Evolutionary conservation across 1,140 invertebrate species (phyloP), one percentile per base, ranked within the genome.

Genomic region (Drosophila lowei): DNA sequence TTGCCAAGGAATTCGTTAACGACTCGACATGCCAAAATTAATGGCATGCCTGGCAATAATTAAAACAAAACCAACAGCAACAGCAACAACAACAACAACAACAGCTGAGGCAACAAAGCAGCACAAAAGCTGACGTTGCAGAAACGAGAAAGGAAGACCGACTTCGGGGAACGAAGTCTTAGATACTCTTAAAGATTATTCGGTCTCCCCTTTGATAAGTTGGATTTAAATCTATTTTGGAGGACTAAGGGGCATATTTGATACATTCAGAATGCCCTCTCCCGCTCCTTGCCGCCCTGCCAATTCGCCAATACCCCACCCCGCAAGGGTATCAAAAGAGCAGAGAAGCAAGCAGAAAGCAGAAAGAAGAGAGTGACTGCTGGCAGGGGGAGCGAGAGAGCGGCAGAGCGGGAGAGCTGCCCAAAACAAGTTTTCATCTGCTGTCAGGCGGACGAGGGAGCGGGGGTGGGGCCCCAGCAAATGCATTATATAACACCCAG

Each of bases 21-120:
- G 84, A 90, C 84, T 85, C 76, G 77, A 79, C 89, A 90, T 90
- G 89, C 89, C 88, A 77, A 90, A 90, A 90, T 90, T 90, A 90
- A 90, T 90, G 83, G 79, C 79, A 84, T 84, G 77, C 72, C 79
- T 80, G 74, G 89, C 88, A 90, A 90, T 90, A 90, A 90, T 90
- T 90, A 90, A 90, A 89, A 85, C 77, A 90, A 84, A 75, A 84
- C 34, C 34, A 38, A 38, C 34, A 38, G 34, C 34, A 38, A 2
- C 9, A 34, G 11, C 30, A 34, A 11, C 30, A 34, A 11, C 30
- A 34, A 11, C 9, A 3, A 34, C 34, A 38, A 38, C 34, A 8
- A 8, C 34, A 38, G 34, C 34, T 3, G 8, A 11, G 34, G 9
- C 34, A 38, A 78, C 78, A 78, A 65, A 58, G 28, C 52, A 66